phyloP scores from a whole-genome alignment of 2,797 vertebrate genomes.

The Gila robusta region DNA sequence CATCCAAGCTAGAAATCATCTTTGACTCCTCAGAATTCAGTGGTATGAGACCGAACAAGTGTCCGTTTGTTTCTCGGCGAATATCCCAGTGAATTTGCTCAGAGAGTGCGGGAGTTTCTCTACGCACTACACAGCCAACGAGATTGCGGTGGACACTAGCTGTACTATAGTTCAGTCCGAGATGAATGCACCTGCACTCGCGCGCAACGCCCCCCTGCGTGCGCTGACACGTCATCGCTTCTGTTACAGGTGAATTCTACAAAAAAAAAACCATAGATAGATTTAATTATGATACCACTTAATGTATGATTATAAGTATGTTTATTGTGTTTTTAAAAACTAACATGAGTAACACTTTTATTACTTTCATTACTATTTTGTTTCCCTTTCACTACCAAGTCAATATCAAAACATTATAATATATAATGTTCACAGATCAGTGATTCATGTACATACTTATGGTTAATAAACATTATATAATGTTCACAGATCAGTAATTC shows the following conservation, averaged over 20 bases:
- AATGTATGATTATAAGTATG: background rate
- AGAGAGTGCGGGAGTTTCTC: conserved; percentile 3
- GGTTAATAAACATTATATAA: conserved; percentile 35
- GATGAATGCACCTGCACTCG: conserved; percentile 50
- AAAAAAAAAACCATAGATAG: background rate
- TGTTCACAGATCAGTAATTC: background rate
- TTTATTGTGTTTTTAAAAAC: background rate
- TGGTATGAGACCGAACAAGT: conserved; percentile 11
- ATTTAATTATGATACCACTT: no score
- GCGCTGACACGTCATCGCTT: conserved; percentile 38
- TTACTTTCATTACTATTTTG: background rate
- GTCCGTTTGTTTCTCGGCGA: conserved; percentile 14
- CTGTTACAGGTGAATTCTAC: conserved; percentile 47
- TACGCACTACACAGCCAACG: background rate
- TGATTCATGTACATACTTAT: background rate
- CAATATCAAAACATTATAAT: background rate
- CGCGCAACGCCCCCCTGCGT: conserved; percentile 28
- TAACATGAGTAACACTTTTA: background rate
- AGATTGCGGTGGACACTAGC: background rate
- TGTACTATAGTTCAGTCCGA: background rate
- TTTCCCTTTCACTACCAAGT: background rate
- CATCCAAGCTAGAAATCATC: conserved; percentile 33
- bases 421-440: background rate
- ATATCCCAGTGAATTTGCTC: background rate
- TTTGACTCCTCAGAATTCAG: conserved; percentile 17